Conservation (phyloP, 2,113 vertebrate species). For the Macquaria australasica region DNA sequence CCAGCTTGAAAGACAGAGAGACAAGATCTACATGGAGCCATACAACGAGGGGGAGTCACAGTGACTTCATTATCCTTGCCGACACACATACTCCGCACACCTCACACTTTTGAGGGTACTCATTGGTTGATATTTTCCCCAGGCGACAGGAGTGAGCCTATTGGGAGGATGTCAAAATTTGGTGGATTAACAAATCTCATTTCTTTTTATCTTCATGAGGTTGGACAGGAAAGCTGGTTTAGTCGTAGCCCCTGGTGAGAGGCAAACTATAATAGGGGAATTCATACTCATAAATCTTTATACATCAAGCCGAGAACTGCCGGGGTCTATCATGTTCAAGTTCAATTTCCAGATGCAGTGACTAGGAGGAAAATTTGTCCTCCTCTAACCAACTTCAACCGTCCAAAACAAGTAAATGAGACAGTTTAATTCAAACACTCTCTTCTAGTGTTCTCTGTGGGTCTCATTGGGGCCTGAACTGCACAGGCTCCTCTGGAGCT, state of each 20-base stretch:
- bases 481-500: constrained; percentile 48
- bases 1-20: constrained; percentile 62
- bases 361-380: constrained; percentile 47
- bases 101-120: constrained; percentile 37
- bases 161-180: constrained; percentile 66
- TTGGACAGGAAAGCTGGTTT: constrained; percentile 62
- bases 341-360: constrained; percentile 63
- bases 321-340: constrained; percentile 60
- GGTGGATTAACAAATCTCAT: constrained; percentile 77
- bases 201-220: constrained; percentile 75
- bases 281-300: constrained; percentile 70
- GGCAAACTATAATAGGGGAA: constrained; percentile 59
- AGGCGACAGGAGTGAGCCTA: constrained; percentile 50
- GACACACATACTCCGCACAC: constrained; percentile 42
- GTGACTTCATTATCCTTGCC: constrained; percentile 69
- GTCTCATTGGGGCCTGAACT: constrained; percentile 43
- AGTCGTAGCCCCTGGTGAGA: constrained; percentile 66
- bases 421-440: constrained; percentile 56
- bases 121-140: constrained; percentile 61
- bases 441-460: constrained; percentile 48
- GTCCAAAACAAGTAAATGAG: constrained; percentile 59
- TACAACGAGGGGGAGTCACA: constrained; percentile 39
- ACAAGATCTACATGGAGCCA: constrained; percentile 74
- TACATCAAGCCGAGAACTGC: constrained; percentile 56
- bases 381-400: constrained; percentile 24